Conservation (phyloP, 2,888 invertebrate genomes). For the Melanchra persicariae region DNA sequence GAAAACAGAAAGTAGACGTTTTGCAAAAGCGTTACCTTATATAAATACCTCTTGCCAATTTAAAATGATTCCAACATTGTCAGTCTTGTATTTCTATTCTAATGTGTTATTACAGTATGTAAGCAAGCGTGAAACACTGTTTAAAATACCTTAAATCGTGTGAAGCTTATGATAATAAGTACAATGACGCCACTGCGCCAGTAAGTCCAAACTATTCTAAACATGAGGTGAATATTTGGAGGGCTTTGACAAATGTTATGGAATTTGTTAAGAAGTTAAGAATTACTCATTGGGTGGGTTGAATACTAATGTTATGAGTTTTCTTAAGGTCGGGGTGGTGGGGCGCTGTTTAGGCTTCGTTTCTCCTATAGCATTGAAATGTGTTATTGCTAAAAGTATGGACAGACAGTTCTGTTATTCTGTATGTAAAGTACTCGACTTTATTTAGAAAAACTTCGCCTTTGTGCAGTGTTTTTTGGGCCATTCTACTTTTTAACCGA, state of each 20-base stretch:
- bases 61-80: too few species aligned
- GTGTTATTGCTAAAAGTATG: too few species aligned
- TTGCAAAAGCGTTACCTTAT: too few species aligned
- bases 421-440: too few species aligned
- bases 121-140: not conserved
- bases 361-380: not conserved
- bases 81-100: not conserved
- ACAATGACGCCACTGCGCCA: not conserved
- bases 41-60: too few species aligned
- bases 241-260: not conserved
- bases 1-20: too few species aligned
- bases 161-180: not conserved
- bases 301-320: slow-evolving; percentile 2
- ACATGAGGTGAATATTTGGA: not conserved
- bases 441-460: too few species aligned
- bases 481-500: too few species aligned
- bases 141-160: not conserved
- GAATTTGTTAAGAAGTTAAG: not conserved
- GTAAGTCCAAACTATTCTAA: not conserved
- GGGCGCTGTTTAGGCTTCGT: not conserved
- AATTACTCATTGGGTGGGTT: not conserved
- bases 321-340: not conserved
- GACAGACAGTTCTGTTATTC: too few species aligned
- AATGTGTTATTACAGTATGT: not conserved
- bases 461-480: too few species aligned